phyloP scores from a whole-genome alignment of 2,113 vertebrate species.

The Prinia subflava region DNA sequence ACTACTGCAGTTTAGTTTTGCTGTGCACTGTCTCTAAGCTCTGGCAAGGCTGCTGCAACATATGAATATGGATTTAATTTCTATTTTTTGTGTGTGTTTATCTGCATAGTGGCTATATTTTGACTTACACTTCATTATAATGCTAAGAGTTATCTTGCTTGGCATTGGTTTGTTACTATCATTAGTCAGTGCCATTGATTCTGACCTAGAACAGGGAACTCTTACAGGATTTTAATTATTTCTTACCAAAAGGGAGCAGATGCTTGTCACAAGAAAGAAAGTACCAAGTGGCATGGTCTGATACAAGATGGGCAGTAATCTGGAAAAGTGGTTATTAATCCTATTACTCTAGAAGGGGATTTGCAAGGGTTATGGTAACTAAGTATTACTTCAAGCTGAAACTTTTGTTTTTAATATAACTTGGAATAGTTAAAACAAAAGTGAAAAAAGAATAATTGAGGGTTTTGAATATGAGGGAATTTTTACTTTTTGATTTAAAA shows the following conservation, averaged over 20 bases:
- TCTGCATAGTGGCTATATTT: not conserved
- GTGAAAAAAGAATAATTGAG: not conserved
- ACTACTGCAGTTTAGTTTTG: not conserved
- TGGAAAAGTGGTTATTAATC: not conserved
- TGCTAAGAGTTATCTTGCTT: not conserved
- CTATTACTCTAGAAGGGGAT: not conserved
- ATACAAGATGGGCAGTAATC: not conserved
- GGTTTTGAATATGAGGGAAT: not conserved
- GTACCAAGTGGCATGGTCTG: not conserved
- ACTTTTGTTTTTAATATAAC: not conserved
- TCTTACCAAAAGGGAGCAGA: not conserved
- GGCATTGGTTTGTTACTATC: not conserved
- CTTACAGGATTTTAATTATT: not conserved
- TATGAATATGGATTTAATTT: not conserved
- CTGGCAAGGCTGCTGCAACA: not conserved
- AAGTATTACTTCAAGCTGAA: not conserved
- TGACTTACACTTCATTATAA: not conserved
- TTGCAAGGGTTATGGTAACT: not conserved
- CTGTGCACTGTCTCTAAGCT: not conserved
- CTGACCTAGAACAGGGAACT: not conserved
- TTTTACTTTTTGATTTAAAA: not conserved
- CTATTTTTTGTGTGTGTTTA: not conserved
- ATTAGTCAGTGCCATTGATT: not conserved
- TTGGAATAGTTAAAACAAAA: not conserved
- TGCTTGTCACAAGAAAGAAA: not conserved